phyloP scores from a whole-genome alignment of 2,113 vertebrate genomes.

The Rhea americana region DNA sequence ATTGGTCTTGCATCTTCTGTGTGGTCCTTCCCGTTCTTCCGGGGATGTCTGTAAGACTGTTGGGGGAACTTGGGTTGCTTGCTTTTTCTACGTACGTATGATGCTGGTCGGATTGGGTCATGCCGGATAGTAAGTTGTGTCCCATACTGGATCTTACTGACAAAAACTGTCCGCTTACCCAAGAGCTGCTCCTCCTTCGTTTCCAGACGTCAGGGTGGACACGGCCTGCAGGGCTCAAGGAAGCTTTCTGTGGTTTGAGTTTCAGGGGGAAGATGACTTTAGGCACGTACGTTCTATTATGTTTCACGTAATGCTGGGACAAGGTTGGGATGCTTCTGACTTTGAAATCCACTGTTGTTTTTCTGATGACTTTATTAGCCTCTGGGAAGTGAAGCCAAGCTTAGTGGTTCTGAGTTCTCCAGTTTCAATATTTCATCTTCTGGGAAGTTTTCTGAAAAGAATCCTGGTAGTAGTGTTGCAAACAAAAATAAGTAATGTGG shows the following conservation, averaged over 20 bases:
- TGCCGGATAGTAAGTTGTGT: background rate
- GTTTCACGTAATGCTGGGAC: background rate
- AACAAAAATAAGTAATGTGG: background rate
- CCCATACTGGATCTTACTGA: background rate
- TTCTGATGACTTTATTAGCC: background rate
- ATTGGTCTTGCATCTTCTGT: background rate
- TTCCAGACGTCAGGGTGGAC: background rate
- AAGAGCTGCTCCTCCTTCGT: background rate
- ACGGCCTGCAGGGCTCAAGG: background rate
- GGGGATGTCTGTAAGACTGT: background rate
- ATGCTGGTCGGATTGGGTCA: background rate
- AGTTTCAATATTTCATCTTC: background rate
- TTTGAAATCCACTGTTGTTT: background rate
- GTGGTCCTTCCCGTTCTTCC: background rate
- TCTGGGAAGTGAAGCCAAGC: background rate
- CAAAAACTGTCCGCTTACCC: background rate
- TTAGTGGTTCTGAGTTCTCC: background rate
- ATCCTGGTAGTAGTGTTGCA: background rate
- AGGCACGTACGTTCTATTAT: fast-evolving
- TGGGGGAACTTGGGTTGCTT: background rate
- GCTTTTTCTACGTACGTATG: fast-evolving
- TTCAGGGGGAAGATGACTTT: background rate
- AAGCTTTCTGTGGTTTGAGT: background rate
- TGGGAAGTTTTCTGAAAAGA: background rate
- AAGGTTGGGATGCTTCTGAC: background rate